Base-by-base conservation (phyloP, 2,888 invertebrate genomes). In the Crematogaster levior region DNA sequence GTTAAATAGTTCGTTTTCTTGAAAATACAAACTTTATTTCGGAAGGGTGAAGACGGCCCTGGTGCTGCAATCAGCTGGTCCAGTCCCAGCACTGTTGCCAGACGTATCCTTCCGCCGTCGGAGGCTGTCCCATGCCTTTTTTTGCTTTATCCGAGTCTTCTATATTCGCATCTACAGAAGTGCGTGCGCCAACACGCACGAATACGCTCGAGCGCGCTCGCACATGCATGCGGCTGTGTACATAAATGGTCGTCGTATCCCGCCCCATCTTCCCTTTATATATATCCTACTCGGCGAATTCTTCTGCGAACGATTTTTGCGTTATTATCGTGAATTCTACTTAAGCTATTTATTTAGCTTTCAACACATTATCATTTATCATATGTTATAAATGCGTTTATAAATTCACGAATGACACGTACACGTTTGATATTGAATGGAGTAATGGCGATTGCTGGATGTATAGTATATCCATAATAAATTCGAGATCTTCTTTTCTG, bases 81-180 rank as follows among this genome's bases (percentile, higher is more conserved):
- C 79, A 65, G 77, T 83, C 80, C 48, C 82, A 81, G 84, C 91
- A 89, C 88, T 89, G 90, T 90, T 90, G 90, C 90, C 89, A 90
- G 87, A 88, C 85, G 86, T 87, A 87, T 85, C 53, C 51, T 63
- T 86, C 85, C 85, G 74, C 83, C 84, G 83, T 83, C 82, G 85
- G 77, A 83, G 79, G 61, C 84, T 85, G 81, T 85, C 80, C 82
- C 79, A 51, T 83, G 40, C 56, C 73, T 84, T 89, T 84, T 75
- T 81, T 86, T 83, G 68, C 79, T 74, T 88, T 82, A 77, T 85
- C 82, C 73, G n/a, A 56, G 61, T 85, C 74, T 81, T 82, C 77
- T 82, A 81, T 82, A 84, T 85, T 73, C 86, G 85, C 79, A 53
- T 85, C 58, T 84, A 80, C 66, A 77, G 74, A 81, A 77, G 48